A percentile compares a stretch with the other conserved stretches of the same genome.
These are phyloP conservation scores for Otolemur crassicaudatus DNA, from an alignment of 2,797 vertebrate species.

Conservation along the genomic window DNA sequence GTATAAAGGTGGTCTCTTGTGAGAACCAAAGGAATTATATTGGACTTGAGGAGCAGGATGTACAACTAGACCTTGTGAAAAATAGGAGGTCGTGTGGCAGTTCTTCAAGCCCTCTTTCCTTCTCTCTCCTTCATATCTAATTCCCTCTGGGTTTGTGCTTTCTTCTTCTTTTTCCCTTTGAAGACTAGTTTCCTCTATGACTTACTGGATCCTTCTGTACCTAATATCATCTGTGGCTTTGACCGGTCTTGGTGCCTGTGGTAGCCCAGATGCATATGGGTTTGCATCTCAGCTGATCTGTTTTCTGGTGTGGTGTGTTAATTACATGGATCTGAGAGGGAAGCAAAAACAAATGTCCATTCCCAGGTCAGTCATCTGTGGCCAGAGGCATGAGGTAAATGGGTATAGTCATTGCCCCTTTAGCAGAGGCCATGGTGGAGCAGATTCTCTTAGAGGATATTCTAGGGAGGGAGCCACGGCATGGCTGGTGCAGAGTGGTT, in stretches of 20 bases:
- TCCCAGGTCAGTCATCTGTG: neutral
- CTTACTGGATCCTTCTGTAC: neutral
- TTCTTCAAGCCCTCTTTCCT: neutral
- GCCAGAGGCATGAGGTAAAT: neutral
- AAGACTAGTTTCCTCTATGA: neutral
- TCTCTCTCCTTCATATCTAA: neutral
- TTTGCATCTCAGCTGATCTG: neutral
- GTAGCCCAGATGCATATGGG: neutral
- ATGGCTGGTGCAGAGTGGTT: neutral
- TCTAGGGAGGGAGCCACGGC: neutral
- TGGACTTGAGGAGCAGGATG: neutral
- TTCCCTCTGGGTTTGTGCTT: neutral
- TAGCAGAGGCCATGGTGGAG: neutral
- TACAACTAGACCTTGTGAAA: neutral
- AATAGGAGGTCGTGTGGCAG: neutral
- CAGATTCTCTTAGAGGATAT: neutral
- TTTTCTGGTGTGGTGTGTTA: neutral
- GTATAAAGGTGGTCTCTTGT: neutral
- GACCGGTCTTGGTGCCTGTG: neutral
- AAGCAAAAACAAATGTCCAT: neutral
- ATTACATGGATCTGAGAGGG: neutral
- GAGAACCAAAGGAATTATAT: neutral
- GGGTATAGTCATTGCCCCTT: neutral
- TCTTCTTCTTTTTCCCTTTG: neutral
- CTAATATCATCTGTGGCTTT: neutral